Evolutionary conservation across 2,113 vertebrate species (phyloP), one percentile per base, ranked within the genome.

Genomic region (Rhinogobius similis): DNA sequence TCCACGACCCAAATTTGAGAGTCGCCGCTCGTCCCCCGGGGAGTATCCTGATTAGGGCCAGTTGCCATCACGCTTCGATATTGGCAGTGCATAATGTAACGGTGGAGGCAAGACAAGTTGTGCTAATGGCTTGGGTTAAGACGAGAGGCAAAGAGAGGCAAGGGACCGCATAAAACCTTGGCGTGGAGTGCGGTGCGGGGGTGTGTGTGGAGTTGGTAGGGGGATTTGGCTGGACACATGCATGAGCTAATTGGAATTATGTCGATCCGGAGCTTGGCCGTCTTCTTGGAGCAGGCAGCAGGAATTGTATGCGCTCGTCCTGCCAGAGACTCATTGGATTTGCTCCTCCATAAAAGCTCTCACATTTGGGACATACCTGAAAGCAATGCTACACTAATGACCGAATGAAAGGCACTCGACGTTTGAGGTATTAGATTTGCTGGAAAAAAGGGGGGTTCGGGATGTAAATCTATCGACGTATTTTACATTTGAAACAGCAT

Each of bases 121-220:
- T 59, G 26, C 48, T 18, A 76, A 81, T 75, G 66, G 68, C 65
- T 78, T 65, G 64, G 58, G 56, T 46, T 58, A 46, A 78, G 78
- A 69, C 18, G 36, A 50, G 68, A 73, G 64, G 21, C 39, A 43
- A 18, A 62, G 23, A n/a, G 68, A 71, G 32, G 32, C 26, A 32
- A 59, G 39, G 26, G 38, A 36, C 68, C 55, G 64, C 73, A 44
- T 72, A 52, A 75, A 61, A 32, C 58, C 44, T 71, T 77, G 46
- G 38, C 20, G 41, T 21, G 62, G 64, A 77, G 32, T 59, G 41
- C 43, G 48, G 32, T 5, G 20, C 10, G 1, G 53, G 11, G 23
- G 63, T 36, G 58, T 36, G 44, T 5, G 20, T 18, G 27, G 36
- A 39, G 21, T 39, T 11, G 10, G 39, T 11, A 23, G 50, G 59